Percentiles rank a stretch among this genome's conserved stretches.
Conservation (phyloP, 2,797 vertebrate genomes). For the Tamandua tetradactyla region DNA sequence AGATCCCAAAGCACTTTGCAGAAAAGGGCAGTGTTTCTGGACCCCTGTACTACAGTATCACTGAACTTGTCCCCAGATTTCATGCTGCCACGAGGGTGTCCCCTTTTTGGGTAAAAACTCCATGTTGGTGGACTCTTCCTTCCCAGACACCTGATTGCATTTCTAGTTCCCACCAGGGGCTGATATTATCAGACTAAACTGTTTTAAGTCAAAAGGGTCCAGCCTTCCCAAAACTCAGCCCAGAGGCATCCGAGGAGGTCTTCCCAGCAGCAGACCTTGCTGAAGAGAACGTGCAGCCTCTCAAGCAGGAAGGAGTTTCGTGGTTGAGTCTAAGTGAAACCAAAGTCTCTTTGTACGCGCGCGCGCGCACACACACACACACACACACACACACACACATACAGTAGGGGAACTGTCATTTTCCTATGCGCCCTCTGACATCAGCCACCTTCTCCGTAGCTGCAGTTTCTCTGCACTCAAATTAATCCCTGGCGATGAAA, state of each 20-base stretch:
- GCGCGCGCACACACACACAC: neutral
- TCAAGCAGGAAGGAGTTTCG: slow-evolving; percentile 73
- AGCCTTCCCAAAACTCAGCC: neutral
- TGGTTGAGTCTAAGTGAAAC: slow-evolving; percentile 70
- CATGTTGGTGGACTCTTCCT: neutral
- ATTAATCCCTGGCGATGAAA: slow-evolving; percentile 73
- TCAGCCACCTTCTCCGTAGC: slow-evolving; percentile 72
- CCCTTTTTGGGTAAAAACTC: neutral
- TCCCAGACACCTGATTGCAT: neutral
- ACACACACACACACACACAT: neutral
- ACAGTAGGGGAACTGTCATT: slow-evolving; percentile 31
- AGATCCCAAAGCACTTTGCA: neutral
- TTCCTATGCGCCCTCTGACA: slow-evolving; percentile 77
- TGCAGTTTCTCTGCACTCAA: slow-evolving; percentile 50
- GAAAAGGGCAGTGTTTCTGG: neutral
- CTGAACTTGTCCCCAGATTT: neutral
- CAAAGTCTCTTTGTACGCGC: slow-evolving; percentile 64
- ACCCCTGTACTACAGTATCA: neutral
- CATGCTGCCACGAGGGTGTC: neutral
- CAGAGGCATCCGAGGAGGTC: neutral
- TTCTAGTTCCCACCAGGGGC: neutral
- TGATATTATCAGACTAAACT: fast-evolving
- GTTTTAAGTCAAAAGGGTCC: neutral
- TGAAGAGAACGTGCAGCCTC: neutral
- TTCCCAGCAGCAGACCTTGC: neutral